Base-by-base conservation (phyloP, 2,888 invertebrate species). In the Andrena hattorfiana region DNA sequence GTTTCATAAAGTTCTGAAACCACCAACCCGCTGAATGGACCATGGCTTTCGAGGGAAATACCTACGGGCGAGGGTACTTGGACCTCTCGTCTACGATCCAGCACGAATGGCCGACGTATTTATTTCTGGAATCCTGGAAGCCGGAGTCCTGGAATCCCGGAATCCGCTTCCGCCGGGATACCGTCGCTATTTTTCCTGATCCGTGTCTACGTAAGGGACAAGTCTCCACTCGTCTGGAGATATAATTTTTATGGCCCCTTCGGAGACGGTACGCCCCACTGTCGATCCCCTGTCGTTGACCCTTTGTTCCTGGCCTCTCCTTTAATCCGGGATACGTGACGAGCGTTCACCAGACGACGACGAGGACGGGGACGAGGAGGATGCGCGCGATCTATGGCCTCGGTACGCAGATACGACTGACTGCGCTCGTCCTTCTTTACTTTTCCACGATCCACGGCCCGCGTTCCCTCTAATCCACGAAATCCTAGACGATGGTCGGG, bases 171-270 rank as follows among this genome's bases (percentile, higher is more conserved):
- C 59, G 16, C n/a, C n/a, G 28, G 48, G 35, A 77, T 73, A 56
- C 48, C 66, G 48, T 73, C n/a, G 51, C 6, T 48, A 23, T 42
- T 23, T 54, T 26, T 13, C 32, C 42, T 23, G 13, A 26, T 59
- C 16, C 54, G 30, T 63, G 5, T 56, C 32, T 32, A 23, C 70
- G 26, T 13, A 49, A 59, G 69, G 28, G 69, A 68, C 49, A 13
- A 66, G 56, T 35, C 8, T 51, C 49, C 30, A 28, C 77, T 35
- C 76, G 69, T 59, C n/a, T 23, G 23, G 59, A 59, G 68, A 78
- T 82, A 84, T 84, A 82, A 84, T 82, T 84, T 84, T 84, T 68
- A 82, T 66, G 49, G 66, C 48, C 60, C 10, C 26, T n/a, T 26
- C 51, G 28, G 13, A 8, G 60, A 49, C 60, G 32, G 23, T 71